Evolutionary conservation across 2,888 invertebrate genomes (phyloP).

Genomic region (Tachina grossa): DNA sequence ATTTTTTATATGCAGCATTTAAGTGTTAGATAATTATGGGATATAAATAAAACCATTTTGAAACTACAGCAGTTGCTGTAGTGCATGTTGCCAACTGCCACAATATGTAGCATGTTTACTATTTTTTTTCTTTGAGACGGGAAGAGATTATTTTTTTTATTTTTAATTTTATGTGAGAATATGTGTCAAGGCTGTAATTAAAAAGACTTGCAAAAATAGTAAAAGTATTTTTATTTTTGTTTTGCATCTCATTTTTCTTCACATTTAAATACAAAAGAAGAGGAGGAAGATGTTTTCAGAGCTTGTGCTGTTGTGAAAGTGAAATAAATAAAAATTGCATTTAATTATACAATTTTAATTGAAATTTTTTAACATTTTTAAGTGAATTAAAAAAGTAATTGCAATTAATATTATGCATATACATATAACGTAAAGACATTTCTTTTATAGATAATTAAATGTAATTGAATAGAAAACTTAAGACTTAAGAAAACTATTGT

Average conservation of each 20-base stretch:
- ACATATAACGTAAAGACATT: conserved; percentile 7
- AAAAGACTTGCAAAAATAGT: conserved; percentile 45
- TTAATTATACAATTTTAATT: conserved; percentile 11
- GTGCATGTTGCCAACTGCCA: conserved; percentile 26
- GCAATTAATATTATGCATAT: neutral
- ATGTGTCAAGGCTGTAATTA: conserved; percentile 68
- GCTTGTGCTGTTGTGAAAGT: neutral
- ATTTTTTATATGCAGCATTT: conserved; percentile 19
- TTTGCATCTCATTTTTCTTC: conserved; percentile 1
- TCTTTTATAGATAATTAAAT: conserved; percentile 9
- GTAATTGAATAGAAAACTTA: conserved; percentile 21
- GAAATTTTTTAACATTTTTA: conserved; percentile 8
- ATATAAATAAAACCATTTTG: conserved; percentile 14
- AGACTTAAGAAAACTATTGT: conserved; percentile 44
- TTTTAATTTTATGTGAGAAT: conserved; percentile 55
- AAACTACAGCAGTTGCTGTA: neutral
- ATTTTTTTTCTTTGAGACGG: neutral
- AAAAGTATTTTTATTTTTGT: conserved; percentile 10
- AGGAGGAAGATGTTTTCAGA: conserved; percentile 4
- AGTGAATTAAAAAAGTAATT: neutral
- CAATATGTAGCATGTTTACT: conserved; percentile 6
- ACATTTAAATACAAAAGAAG: conserved; percentile 7
- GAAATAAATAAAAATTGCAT: neutral
- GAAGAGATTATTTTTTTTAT: conserved; percentile 34
- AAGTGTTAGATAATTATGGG: conserved; percentile 45